These are phyloP conservation scores for Dicyema japonicum DNA, from an alignment of 1,140 invertebrate genomes.

Conservation along the genomic window DNA sequence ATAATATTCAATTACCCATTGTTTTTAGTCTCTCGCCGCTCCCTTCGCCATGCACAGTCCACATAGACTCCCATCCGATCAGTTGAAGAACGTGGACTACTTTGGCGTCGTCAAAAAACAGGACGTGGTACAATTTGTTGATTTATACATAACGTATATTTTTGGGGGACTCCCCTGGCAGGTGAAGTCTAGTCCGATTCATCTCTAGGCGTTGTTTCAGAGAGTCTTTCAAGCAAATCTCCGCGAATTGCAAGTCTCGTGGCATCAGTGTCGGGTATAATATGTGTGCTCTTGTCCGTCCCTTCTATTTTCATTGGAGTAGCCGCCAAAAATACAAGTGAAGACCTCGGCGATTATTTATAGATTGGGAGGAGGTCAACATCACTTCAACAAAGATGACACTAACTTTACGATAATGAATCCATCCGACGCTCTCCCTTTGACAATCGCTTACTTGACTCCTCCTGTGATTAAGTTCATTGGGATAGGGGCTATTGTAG, in stretches of 20 bases:
- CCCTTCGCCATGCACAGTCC: constrained; percentile 65
- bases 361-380: constrained; percentile 6
- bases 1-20: constrained; percentile 1
- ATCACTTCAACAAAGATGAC: constrained; percentile 10
- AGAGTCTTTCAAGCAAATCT: constrained; percentile 72
- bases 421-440: no score
- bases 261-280: constrained; percentile 72
- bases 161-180: constrained; percentile 97
- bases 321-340: constrained; percentile 65
- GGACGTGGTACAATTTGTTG: constrained; percentile 47
- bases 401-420: background rate
- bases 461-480: constrained; percentile 66
- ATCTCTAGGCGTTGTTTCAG: constrained; percentile 62
- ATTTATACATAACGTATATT: constrained; percentile 54
- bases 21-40: constrained; percentile 53
- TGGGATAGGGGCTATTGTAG: constrained; percentile 77
- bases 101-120: constrained; percentile 38
- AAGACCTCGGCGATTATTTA: constrained; percentile 8
- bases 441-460: constrained; percentile 75
- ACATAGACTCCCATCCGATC: constrained; percentile 42
- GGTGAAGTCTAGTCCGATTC: constrained; percentile 18
- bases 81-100: constrained; percentile 42
- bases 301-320: constrained; percentile 76
- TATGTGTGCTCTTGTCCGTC: constrained; percentile 74
- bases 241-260: constrained; percentile 58